Percentiles rank a stretch among this genome's conserved stretches.
phyloP scores from a whole-genome alignment of 2,888 invertebrate species.

The Heliconius sara region DNA sequence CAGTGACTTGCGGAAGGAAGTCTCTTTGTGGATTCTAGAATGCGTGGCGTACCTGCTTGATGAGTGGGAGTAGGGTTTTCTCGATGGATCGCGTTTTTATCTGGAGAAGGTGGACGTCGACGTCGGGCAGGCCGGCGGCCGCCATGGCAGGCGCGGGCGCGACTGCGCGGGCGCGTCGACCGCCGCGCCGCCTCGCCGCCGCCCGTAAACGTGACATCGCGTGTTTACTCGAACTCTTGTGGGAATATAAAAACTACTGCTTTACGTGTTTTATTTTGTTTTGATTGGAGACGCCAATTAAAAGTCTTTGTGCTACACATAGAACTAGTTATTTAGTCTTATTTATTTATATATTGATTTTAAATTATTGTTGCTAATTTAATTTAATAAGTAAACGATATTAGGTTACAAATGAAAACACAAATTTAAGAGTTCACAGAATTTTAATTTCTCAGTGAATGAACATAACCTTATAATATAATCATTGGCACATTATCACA shows the following conservation, averaged over 20 bases:
- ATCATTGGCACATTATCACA: constrained; percentile 85
- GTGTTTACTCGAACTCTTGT: constrained; percentile 65
- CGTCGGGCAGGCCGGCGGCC: constrained; percentile 84
- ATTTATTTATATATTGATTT: background rate
- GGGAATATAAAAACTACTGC: constrained; percentile 68
- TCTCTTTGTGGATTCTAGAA: constrained; percentile 48
- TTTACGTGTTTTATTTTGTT: constrained; percentile 70
- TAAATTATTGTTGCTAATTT: background rate
- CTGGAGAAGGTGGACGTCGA: constrained; percentile 87
- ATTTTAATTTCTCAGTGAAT: constrained; percentile 18
- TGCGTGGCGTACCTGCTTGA: constrained; percentile 92
- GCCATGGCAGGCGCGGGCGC: constrained; percentile 84
- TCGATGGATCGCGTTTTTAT: constrained; percentile 97
- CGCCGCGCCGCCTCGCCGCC: constrained; percentile 51
- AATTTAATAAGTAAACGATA: background rate
- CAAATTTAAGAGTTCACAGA: background rate
- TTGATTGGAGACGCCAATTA: constrained; percentile 66
- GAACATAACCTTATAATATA: constrained; percentile 51
- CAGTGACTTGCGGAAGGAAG: constrained; percentile 42
- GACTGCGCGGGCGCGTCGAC: constrained; percentile 65
- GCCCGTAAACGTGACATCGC: constrained; percentile 55
- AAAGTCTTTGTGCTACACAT: constrained; percentile 47
- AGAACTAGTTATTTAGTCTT: constrained; percentile 9
- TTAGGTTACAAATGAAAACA: constrained; percentile 28
- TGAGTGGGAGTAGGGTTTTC: constrained; percentile 95